phyloP scores from a whole-genome alignment of 2,113 vertebrate genomes.

The Centropus unirufus region DNA sequence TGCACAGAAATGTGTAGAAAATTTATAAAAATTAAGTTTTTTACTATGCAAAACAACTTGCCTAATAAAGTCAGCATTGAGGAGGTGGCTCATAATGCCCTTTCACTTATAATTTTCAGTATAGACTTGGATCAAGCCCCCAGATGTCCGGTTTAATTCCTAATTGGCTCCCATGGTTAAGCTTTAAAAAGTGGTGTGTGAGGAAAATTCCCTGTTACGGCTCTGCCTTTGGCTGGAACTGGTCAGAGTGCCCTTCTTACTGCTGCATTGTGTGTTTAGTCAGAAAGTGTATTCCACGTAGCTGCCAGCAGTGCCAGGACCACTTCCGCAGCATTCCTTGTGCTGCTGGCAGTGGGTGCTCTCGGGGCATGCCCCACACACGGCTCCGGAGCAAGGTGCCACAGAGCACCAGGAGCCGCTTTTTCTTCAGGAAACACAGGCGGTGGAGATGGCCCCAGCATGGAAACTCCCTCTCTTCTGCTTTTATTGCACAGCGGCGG shows the following conservation, averaged over 20 bases:
- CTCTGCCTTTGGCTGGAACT: not conserved
- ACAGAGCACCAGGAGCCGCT: not conserved
- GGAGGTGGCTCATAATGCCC: not conserved
- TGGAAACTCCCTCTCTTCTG: not conserved
- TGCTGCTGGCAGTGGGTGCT: not conserved
- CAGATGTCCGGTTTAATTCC: not conserved
- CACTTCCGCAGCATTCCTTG: not conserved
- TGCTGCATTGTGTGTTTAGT: not conserved
- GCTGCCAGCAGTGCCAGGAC: not conserved
- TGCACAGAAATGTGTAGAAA: not conserved
- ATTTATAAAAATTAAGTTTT: not conserved
- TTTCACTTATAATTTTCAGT: not conserved
- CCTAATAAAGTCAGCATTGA: not conserved
- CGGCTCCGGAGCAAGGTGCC: not conserved
- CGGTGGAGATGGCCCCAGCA: rapidly evolving
- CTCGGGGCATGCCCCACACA: rapidly evolving
- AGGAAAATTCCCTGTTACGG: not conserved
- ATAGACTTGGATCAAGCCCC: not conserved
- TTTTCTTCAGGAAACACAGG: not conserved
- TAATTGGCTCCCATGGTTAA: not conserved
- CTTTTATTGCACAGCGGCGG: rapidly evolving
- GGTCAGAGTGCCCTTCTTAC: not conserved
- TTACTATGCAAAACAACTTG: not conserved
- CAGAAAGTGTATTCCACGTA: not conserved
- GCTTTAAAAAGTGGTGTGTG: not conserved